phyloP scores from a whole-genome alignment of 2,797 vertebrate species.

The Oreortyx pictus region DNA sequence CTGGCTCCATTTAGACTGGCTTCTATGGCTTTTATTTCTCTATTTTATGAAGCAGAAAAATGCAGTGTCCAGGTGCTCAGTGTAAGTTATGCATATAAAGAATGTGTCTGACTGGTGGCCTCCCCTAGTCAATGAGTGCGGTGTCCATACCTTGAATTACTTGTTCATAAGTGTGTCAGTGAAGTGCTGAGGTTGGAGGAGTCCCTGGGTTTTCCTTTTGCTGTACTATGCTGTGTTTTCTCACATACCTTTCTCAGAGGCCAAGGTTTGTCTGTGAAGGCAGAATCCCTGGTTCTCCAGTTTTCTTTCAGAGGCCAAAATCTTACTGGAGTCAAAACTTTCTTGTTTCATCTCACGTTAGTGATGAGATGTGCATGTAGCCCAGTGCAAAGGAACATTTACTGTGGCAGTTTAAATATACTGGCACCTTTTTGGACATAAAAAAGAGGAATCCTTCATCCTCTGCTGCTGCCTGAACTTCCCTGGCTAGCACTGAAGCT shows the following conservation, averaged over 20 bases:
- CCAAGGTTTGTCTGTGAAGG: not conserved
- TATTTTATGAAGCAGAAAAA: not conserved
- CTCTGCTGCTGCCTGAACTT: not conserved
- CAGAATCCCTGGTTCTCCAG: not conserved
- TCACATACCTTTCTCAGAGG: not conserved
- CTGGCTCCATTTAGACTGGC: not conserved
- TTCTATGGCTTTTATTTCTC: not conserved
- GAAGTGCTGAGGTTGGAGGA: not conserved
- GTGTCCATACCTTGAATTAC: not conserved
- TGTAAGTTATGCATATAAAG: not conserved
- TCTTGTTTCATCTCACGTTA: not conserved
- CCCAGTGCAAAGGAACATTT: not conserved
- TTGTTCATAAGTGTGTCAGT: not conserved
- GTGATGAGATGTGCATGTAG: not conserved
- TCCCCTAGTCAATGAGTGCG: not conserved
- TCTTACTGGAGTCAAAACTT: not conserved
- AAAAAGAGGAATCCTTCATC: not conserved
- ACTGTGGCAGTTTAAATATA: not conserved
- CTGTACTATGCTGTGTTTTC: not conserved
- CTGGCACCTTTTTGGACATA: not conserved
- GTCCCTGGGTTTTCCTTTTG: not conserved
- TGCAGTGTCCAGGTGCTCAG: not conserved
- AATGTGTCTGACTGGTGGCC: not conserved
- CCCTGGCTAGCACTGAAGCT: not conserved
- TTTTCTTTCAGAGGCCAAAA: constrained; percentile 8